phyloP scores from a whole-genome alignment of 1,140 invertebrate genomes.

The Eciton burchellii region DNA sequence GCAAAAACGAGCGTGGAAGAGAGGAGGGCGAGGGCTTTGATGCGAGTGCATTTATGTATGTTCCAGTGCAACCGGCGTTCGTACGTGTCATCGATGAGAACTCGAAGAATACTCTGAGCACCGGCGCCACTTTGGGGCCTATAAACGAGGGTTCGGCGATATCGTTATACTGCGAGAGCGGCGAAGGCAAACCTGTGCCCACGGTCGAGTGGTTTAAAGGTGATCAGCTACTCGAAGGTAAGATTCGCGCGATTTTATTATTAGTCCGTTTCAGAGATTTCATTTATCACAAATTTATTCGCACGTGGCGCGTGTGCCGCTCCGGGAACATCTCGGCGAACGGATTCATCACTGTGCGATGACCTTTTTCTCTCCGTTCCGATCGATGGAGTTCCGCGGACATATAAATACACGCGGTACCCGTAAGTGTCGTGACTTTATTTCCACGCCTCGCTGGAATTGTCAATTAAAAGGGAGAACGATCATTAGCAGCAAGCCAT shows the following conservation, averaged over 20 bases:
- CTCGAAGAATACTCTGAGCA: slow-evolving; percentile 84
- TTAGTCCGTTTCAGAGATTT: no score
- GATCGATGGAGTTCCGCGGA: no score
- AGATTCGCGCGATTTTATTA: slow-evolving; percentile 77
- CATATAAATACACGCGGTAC: slow-evolving; percentile 2
- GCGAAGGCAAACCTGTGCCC: slow-evolving; percentile 91
- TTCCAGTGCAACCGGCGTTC: slow-evolving; percentile 90
- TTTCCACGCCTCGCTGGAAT: neutral
- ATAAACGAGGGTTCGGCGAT: slow-evolving; percentile 89
- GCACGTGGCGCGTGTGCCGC: neutral
- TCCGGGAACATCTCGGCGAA: neutral
- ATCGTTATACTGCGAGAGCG: slow-evolving; percentile 90
- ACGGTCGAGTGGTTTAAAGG: slow-evolving; percentile 92
- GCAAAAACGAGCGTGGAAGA: neutral
- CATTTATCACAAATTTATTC: neutral
- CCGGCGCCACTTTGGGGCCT: slow-evolving; percentile 89
- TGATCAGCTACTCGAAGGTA: slow-evolving; percentile 88
- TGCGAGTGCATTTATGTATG: slow-evolving; percentile 34
- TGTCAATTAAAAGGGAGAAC: slow-evolving; percentile 20
- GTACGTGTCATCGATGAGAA: slow-evolving; percentile 88
- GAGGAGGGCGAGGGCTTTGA: neutral
- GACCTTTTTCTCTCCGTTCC: no score
- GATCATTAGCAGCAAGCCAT: slow-evolving; percentile 12
- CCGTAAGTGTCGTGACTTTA: slow-evolving; percentile 9
- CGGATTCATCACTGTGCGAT: no score